Evolutionary conservation across 2,888 invertebrate genomes (phyloP).

Genomic region (Protula sp.): DNA sequence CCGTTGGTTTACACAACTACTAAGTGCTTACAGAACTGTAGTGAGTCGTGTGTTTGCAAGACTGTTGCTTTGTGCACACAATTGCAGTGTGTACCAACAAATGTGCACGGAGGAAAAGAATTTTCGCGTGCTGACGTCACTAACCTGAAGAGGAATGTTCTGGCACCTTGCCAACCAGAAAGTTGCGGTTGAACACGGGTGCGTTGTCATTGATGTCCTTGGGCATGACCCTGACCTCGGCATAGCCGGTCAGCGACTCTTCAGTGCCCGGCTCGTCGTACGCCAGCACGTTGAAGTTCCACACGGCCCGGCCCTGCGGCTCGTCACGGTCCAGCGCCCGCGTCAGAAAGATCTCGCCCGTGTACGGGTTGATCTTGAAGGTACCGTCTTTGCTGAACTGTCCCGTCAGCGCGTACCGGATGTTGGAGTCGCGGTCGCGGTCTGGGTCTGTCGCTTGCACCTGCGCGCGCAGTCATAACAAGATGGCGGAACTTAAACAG

Average conservation of each 20-base stretch:
- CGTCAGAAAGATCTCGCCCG: constrained; percentile 96
- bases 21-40: too few species aligned
- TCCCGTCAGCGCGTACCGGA: constrained; percentile 65
- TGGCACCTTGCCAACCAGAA: constrained; percentile 65
- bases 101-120: too few species aligned
- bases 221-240: constrained; percentile 93
- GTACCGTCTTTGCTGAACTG: constrained; percentile 26
- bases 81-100: too few species aligned
- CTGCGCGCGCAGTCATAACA: too few species aligned
- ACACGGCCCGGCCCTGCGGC: constrained; percentile 22
- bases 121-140: too few species aligned
- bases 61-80: too few species aligned
- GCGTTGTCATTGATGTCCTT: constrained; percentile 97
- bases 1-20: too few species aligned
- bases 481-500: too few species aligned
- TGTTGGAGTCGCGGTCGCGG: constrained; percentile 88
- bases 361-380: constrained; percentile 64
- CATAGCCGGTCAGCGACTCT: constrained; percentile 75
- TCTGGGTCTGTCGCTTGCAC: constrained; percentile 95
- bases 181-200: constrained; percentile 67
- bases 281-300: constrained; percentile 45
- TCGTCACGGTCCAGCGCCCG: constrained; percentile 73
- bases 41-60: too few species aligned
- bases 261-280: constrained; percentile 41
- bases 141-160: constrained; percentile 85